phyloP scores from a whole-genome alignment of 2,888 invertebrate genomes.

The Drosophila nr. medialis region DNA sequence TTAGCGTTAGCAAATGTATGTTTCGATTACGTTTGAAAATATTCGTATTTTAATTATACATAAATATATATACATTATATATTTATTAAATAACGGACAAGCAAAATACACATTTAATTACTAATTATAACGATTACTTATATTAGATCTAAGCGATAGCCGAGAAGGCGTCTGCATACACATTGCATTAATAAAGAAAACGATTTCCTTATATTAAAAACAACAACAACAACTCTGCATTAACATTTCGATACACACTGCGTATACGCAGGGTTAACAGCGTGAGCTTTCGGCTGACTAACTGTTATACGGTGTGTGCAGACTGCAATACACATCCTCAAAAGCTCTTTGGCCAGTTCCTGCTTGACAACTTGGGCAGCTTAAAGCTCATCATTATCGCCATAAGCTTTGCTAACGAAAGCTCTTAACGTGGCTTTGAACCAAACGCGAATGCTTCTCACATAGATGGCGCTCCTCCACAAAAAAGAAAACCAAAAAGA shows the following conservation, averaged over 20 bases:
- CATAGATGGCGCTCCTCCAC: slow-evolving; percentile 23
- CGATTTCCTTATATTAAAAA: slow-evolving; percentile 71
- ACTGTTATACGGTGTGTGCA: slow-evolving; percentile 3
- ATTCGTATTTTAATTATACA: slow-evolving; percentile 52
- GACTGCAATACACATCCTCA: not conserved
- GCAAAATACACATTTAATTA: slow-evolving; percentile 50
- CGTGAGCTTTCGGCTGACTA: not conserved
- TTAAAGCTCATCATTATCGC: slow-evolving; percentile 6
- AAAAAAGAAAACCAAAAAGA: not conserved
- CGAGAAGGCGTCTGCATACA: slow-evolving; percentile 41
- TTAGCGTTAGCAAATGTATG: slow-evolving; percentile 43
- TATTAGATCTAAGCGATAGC: slow-evolving; percentile 56
- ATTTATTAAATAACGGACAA: slow-evolving; percentile 30
- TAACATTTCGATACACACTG: slow-evolving; percentile 3
- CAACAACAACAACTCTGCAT: slow-evolving; percentile 10
- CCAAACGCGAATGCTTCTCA: not conserved
- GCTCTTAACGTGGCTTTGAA: not conserved
- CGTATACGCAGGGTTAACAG: not conserved
- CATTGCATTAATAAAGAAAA: slow-evolving; percentile 68
- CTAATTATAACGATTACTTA: slow-evolving; percentile 67
- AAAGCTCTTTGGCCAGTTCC: not conserved
- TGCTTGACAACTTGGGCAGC: not conserved
- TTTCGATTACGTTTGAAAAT: slow-evolving; percentile 56
- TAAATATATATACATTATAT: slow-evolving; percentile 23
- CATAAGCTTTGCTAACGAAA: not conserved